A percentile compares a stretch with the other conserved stretches of the same genome.
phyloP scores from a whole-genome alignment of 2,888 invertebrate genomes.

The Dryobotodes eremita region DNA sequence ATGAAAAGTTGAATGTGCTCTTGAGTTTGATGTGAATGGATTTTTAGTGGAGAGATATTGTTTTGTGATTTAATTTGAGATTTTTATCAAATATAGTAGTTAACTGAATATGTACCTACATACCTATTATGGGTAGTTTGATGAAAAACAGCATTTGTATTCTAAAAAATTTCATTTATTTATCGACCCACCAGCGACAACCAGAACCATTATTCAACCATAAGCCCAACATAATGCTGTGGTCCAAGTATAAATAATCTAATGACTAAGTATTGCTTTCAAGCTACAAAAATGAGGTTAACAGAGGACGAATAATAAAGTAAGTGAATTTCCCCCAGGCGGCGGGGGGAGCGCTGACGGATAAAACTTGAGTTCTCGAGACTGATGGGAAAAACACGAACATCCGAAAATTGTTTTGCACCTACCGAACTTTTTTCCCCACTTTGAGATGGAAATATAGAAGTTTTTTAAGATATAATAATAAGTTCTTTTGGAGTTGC shows the following conservation, averaged over 20 bases:
- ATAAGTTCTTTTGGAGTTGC: slow-evolving; percentile 47
- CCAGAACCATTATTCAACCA: slow-evolving; percentile 44
- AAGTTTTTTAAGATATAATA: slow-evolving; percentile 59
- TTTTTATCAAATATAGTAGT: neutral
- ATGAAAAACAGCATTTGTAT: neutral
- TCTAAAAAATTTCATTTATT: slow-evolving; percentile 1
- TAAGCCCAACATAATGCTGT: slow-evolving; percentile 51
- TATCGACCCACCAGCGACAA: slow-evolving; percentile 18
- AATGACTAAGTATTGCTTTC: slow-evolving; percentile 66
- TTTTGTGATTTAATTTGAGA: slow-evolving; percentile 13
- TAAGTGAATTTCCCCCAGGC: slow-evolving; percentile 59
- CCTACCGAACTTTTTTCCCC: slow-evolving; percentile 64
- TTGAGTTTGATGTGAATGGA: slow-evolving; percentile 25
- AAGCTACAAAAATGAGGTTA: slow-evolving; percentile 69
- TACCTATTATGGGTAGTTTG: neutral
- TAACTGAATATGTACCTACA: no score
- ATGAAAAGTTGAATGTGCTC: slow-evolving; percentile 47
- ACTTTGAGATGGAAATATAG: slow-evolving; percentile 64
- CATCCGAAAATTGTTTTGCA: slow-evolving; percentile 68
- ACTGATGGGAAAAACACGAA: slow-evolving; percentile 66
- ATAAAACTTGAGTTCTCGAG: slow-evolving; percentile 63
- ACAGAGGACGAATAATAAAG: slow-evolving; percentile 68
- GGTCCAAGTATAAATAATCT: slow-evolving; percentile 67
- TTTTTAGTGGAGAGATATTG: slow-evolving; percentile 17
- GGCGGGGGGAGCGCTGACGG: slow-evolving; percentile 11